phyloP scores from a whole-genome alignment of 2,888 invertebrate genomes.

The Globia sparganii region DNA sequence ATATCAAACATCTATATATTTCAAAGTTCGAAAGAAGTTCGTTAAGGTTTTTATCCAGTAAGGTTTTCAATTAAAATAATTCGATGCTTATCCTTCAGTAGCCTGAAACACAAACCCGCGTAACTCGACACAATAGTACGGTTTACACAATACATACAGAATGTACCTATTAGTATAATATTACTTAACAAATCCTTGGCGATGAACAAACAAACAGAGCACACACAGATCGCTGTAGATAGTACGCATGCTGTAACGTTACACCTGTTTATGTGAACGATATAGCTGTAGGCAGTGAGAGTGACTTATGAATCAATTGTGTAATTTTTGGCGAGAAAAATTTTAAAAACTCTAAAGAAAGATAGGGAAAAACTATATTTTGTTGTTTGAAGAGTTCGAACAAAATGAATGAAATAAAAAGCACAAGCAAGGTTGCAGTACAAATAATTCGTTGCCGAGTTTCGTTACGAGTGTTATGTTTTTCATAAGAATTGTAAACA shows the following conservation, averaged over 20 bases:
- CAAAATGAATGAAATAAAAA: too few relatives aligned
- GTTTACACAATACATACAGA: constrained; percentile 45
- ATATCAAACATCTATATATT: too few relatives aligned
- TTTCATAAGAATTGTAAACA: too few relatives aligned
- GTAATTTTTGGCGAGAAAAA: background rate
- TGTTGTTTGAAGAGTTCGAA: too few relatives aligned
- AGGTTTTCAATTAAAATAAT: constrained; percentile 3
- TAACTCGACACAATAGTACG: constrained; percentile 37
- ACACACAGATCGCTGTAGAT: constrained; percentile 33
- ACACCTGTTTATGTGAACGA: constrained; percentile 42
- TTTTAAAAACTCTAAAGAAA: background rate
- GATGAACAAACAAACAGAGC: constrained; percentile 53
- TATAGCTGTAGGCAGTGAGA: constrained; percentile 1
- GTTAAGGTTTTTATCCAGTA: too few relatives aligned
- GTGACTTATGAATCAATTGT: background rate
- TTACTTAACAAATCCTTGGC: constrained; percentile 63
- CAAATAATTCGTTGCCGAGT: too few relatives aligned
- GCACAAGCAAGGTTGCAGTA: too few relatives aligned
- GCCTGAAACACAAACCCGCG: constrained; percentile 1
- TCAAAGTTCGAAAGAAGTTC: too few relatives aligned
- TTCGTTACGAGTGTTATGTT: too few relatives aligned
- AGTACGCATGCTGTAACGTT: constrained; percentile 1
- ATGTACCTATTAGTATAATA: constrained; percentile 25
- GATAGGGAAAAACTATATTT: background rate
- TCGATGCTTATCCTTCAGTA: constrained; percentile 15